phyloP scores from a whole-genome alignment of 1,140 invertebrate species.

The Zaprionus africanus region DNA sequence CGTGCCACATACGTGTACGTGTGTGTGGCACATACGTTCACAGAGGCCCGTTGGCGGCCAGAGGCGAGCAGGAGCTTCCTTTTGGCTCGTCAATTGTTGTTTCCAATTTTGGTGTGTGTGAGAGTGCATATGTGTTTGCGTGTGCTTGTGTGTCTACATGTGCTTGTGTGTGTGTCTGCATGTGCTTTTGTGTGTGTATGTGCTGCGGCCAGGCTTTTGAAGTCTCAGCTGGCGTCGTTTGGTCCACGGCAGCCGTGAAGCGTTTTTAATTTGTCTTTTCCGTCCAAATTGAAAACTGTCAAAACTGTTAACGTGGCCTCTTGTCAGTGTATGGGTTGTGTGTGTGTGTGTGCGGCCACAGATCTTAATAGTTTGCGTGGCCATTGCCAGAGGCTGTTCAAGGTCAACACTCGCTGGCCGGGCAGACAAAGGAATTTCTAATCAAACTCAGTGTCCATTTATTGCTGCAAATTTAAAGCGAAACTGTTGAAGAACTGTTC shows the following conservation, averaged over 20 bases:
- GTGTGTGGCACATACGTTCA: not conserved
- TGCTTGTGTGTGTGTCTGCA: not conserved
- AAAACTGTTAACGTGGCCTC: constrained; percentile 70
- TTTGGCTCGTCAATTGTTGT: constrained; percentile 29
- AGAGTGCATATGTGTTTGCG: not conserved
- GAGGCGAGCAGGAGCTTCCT: not conserved
- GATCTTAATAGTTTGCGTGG: too few relatives aligned
- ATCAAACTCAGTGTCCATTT: not conserved
- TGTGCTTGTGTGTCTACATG: not conserved
- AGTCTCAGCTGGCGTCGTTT: constrained; percentile 66
- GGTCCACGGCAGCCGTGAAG: constrained; percentile 50
- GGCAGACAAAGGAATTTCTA: not conserved
- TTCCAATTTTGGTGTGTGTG: not conserved
- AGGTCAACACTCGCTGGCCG: not conserved
- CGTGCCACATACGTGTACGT: not conserved
- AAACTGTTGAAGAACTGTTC: not conserved
- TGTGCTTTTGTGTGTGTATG: not conserved
- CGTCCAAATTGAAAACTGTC: constrained; percentile 75
- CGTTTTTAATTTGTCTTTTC: constrained; percentile 70
- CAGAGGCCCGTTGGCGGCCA: not conserved
- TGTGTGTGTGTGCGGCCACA: constrained; percentile 1
- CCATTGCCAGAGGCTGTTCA: not conserved
- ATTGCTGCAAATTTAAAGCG: not conserved
- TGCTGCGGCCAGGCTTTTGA: constrained; percentile 28
- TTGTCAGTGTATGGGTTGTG: not conserved